phyloP scores from a whole-genome alignment of 2,888 invertebrate genomes.

The Macroteleia sp. region DNA sequence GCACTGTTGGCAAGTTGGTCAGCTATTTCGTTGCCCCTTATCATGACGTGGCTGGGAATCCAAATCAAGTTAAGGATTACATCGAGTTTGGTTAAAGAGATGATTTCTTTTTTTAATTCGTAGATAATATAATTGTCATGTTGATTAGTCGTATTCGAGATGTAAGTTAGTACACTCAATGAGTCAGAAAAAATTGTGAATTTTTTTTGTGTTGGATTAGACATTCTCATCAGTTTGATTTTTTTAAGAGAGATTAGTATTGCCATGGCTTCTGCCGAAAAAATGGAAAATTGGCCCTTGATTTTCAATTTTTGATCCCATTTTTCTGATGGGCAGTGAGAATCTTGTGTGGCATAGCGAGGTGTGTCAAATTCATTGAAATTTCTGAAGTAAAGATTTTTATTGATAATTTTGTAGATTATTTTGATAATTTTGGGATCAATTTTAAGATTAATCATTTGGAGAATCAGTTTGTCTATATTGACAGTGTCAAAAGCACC shows the following conservation, averaged over 20 bases:
- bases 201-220: neutral
- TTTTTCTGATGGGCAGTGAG: neutral
- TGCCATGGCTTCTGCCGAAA: conserved; percentile 19
- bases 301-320: neutral
- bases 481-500: no score
- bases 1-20: conserved; percentile 14
- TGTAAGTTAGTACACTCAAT: neutral
- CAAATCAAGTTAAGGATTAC: conserved; percentile 1
- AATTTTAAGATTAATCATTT: no score
- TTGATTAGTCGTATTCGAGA: neutral
- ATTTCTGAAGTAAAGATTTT: no score
- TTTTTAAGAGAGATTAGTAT: neutral
- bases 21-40: conserved; percentile 10
- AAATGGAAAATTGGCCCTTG: conserved; percentile 8
- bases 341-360: no score
- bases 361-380: no score
- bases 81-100: neutral
- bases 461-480: no score
- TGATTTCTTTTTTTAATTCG: neutral
- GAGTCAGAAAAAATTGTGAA: conserved; percentile 7
- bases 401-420: no score
- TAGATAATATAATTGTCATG: conserved; percentile 5
- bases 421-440: no score
- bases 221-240: neutral
- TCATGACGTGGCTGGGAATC: conserved; percentile 24